Conservation (phyloP, 1,140 invertebrate species). For the Drosophila lini region DNA sequence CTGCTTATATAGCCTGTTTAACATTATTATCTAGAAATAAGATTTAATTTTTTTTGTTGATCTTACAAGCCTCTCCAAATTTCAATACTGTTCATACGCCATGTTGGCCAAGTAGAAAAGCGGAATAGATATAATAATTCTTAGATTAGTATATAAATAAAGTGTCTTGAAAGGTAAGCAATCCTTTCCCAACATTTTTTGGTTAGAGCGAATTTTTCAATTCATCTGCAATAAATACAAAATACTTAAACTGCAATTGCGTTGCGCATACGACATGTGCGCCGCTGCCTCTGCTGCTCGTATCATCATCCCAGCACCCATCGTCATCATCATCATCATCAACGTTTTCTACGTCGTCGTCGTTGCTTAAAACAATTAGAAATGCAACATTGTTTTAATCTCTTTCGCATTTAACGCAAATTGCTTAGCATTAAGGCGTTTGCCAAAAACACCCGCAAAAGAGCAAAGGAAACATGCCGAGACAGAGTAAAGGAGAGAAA, state of each 20-base stretch:
- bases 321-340: conserved; percentile 31
- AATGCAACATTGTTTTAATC: conserved; percentile 83
- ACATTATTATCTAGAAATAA: background rate
- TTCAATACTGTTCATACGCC: background rate
- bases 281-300: conserved; percentile 6
- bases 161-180: background rate
- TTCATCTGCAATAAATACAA: conserved; percentile 65
- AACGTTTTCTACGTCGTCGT: conserved; percentile 11
- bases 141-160: background rate
- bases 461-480: conserved; percentile 21
- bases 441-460: conserved; percentile 61
- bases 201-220: background rate
- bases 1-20: background rate
- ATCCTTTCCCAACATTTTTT: background rate
- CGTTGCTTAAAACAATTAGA: conserved; percentile 82
- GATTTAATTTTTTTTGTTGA: background rate
- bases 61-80: background rate
- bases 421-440: conserved; percentile 76
- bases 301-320: conserved; percentile 7
- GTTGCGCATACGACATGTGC: conserved; percentile 66
- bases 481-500: conserved; percentile 1
- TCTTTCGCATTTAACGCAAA: conserved; percentile 82
- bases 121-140: background rate
- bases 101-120: background rate
- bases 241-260: conserved; percentile 73